These are phyloP conservation scores for Branchinecta lynchi DNA, from an alignment of 1,140 invertebrate species.

Conservation along the genomic window DNA sequence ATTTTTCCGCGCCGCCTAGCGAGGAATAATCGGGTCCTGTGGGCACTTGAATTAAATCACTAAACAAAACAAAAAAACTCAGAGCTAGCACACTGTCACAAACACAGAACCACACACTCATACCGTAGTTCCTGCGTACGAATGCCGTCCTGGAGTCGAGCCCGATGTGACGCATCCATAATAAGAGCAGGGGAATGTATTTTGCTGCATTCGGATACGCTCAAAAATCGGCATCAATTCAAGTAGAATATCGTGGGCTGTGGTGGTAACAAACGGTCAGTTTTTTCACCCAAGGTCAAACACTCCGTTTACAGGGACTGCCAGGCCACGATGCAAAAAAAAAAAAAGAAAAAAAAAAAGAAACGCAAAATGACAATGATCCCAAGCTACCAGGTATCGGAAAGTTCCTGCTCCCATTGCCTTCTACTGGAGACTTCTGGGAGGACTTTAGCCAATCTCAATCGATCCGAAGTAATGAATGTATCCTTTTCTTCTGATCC, in stretches of 20 bases:
- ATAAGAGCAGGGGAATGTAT: constrained; percentile 68
- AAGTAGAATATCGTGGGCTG: constrained; percentile 78
- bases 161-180: constrained; percentile 40
- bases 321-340: too few relatives aligned
- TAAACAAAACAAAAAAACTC: background rate
- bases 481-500: background rate
- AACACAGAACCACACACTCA: background rate
- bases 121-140: constrained; percentile 10
- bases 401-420: too few relatives aligned
- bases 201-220: constrained; percentile 67
- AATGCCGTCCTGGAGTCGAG: background rate
- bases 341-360: too few relatives aligned
- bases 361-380: too few relatives aligned
- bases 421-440: too few relatives aligned
- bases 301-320: too few relatives aligned
- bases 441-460: background rate
- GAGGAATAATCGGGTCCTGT: too few relatives aligned
- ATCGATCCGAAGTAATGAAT: background rate
- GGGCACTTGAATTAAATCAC: too few relatives aligned
- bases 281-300: too few relatives aligned
- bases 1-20: too few relatives aligned
- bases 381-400: too few relatives aligned
- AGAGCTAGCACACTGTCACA: constrained; percentile 1
- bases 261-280: constrained; percentile 28
- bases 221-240: constrained; percentile 86